Base-by-base conservation (phyloP, 2,888 invertebrate species). In the Tipula confusa region DNA sequence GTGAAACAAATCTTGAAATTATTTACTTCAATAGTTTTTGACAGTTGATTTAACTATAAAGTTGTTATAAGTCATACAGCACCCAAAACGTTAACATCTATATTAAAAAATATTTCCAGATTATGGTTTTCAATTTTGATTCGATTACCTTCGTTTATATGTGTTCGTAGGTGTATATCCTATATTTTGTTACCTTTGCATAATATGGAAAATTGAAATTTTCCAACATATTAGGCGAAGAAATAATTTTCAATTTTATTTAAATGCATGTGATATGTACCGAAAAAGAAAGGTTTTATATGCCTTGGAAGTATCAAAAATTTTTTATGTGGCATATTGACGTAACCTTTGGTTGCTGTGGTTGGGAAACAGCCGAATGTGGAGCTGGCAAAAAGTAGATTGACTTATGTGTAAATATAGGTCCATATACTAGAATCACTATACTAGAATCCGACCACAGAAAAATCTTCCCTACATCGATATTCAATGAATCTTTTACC, bases 101-200 rank as follows among this genome's bases (percentile, higher is more conserved):
- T n/a, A n/a, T n/a, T n/a, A 11, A 64, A 38, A 18, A 24, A 9
- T 64, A 24, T 64, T 64, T 64, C 64, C 64, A 64, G 64, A 64
- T 64, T 64, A 24, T 64, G 64, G 11, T 64, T 64, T 64, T 64
- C 64, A 64, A 64, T 64, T 64, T 64, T 64, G 64, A 64, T 64
- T 24, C 64, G 24, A 64, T 64, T 64, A 64, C 1, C n/a, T n/a
- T n/a, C n/a, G n/a, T n/a, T n/a, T n/a, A n/a, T n/a, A n/a, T n/a
- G n/a, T n/a, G 18, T 64, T 9, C 9, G 9, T 64, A 24, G 24
- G 24, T 64, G 24, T 64, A 24, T 3, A 43, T 43, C 43, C 18
- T 15, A n/a, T n/a, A n/a, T n/a, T 15, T 43, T 43, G 13, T 64
- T 64, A 64, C 64, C 64, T 64, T 24, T 64, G 9, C 24, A 18